Base-by-base conservation (phyloP, 2,797 vertebrate species). In the Gallinago solitaria region DNA sequence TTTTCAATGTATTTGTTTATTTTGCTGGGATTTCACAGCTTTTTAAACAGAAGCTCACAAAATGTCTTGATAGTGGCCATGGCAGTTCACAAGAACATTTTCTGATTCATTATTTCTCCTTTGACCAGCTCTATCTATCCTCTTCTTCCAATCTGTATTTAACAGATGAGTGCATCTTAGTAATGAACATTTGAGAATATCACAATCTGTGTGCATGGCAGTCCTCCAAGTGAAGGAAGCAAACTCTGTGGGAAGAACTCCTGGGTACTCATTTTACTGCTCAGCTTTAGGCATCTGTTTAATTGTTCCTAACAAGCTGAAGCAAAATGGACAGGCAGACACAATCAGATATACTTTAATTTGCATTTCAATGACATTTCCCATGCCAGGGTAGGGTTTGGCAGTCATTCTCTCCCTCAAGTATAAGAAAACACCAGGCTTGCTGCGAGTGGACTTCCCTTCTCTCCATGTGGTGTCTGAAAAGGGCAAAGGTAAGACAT, bases 281-380 rank as follows among this genome's bases (percentile, higher is more conserved):
- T 90, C 74, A 77, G 88, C 80, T 89, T 93, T 91, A 94, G 63
- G 85, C 94, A 91, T 93, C 93, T 90, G 95, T 87, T 95, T 82
- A 91, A 96, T 94, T 95, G 83, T 91, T 93, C 63, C 70, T 92
- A 89, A 84, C 74, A 93, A 94, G 88, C 88, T 93, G 78, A 93
- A 80, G 70, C 59, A 82, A 96, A 97, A 94, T 60, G 75, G 90
- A 35, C 83, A 77, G 74, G 90, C 80, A 87, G 81, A 68, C 27
- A 70, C 90, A 67, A 68, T 79, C 81, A 83, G 45, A 57, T 95
- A 33, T 28, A 64, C 83, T 88, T 91, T 87, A 70, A 89, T 95
- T 93, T 95, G 48, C 80, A 75, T 91, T 80, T 92, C 60, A 90
- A 4, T 59, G 48, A 48, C 1, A 11, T 80, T 83, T 88, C 28